A percentile compares a stretch with the other conserved stretches of the same genome.
Conservation (phyloP, 1,140 invertebrate species). For the Patella vulgata region DNA sequence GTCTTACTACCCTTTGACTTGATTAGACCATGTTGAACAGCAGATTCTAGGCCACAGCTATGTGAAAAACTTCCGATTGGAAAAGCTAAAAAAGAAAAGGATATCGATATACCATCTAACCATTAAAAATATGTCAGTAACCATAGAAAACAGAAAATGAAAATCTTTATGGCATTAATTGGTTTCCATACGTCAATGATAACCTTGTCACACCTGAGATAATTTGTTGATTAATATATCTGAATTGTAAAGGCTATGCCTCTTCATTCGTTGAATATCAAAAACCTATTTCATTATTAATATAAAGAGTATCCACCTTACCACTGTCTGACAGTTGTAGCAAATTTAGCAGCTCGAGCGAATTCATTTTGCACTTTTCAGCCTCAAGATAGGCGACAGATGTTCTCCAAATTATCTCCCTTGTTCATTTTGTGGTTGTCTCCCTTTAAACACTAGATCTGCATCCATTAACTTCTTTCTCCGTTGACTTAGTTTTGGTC, state of each 20-base stretch:
- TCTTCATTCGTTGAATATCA: background rate
- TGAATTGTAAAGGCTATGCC: background rate
- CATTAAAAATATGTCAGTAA: background rate
- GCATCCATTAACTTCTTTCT: no score
- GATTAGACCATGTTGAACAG: constrained; percentile 23
- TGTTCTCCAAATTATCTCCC: no score
- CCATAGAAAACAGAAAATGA: background rate
- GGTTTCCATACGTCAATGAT: background rate
- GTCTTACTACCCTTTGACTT: no score
- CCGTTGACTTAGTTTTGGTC: no score
- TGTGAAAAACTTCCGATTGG: constrained; percentile 40
- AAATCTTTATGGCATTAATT: background rate
- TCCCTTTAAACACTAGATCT: no score
- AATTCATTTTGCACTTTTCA: no score
- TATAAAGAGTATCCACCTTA: constrained; percentile 8
- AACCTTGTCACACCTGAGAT: background rate
- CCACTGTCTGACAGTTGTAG: constrained; percentile 19
- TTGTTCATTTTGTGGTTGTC: no score
- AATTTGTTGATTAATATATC: constrained; percentile 3
- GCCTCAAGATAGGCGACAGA: no score
- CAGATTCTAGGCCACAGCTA: constrained; percentile 34
- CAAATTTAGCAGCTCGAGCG: constrained; percentile 18
- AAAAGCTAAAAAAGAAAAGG: constrained; percentile 26
- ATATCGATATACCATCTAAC: no score
- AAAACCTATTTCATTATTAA: background rate